These are phyloP conservation scores for Paratilapia polleni DNA, from an alignment of 2,113 vertebrate genomes.

Conservation along the genomic window DNA sequence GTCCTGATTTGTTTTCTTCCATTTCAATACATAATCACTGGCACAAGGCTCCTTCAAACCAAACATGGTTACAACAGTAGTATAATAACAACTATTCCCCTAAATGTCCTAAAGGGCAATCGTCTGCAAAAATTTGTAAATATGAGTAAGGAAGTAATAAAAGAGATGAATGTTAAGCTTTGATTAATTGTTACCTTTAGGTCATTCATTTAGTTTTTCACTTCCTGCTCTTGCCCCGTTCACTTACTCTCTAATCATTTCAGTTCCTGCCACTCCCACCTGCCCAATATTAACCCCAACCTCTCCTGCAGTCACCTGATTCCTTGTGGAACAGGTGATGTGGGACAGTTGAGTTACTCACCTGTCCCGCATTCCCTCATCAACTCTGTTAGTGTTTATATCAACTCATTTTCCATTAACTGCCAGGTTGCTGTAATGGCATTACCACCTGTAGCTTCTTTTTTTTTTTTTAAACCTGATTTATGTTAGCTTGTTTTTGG, in stretches of 20 bases:
- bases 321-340: too few species aligned
- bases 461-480: background rate
- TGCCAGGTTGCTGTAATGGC: background rate
- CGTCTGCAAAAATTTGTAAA: background rate
- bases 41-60: background rate
- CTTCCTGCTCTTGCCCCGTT: background rate
- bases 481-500: background rate
- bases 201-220: background rate
- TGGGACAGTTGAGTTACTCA: too few species aligned
- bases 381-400: background rate
- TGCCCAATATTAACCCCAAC: background rate
- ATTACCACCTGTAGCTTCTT: background rate
- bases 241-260: background rate
- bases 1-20: background rate
- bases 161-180: background rate
- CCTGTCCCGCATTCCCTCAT: slow-evolving; percentile 3
- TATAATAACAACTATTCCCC: background rate
- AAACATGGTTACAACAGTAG: background rate
- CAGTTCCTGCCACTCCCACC: background rate
- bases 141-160: background rate
- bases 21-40: background rate
- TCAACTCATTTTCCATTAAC: background rate
- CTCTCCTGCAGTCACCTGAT: slow-evolving; percentile 1
- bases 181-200: background rate
- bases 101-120: background rate